Percentiles rank a stretch among this genome's conserved stretches.
Evolutionary conservation across 2,113 vertebrate genomes (phyloP).

Genomic region (Rafetus swinhoei): DNA sequence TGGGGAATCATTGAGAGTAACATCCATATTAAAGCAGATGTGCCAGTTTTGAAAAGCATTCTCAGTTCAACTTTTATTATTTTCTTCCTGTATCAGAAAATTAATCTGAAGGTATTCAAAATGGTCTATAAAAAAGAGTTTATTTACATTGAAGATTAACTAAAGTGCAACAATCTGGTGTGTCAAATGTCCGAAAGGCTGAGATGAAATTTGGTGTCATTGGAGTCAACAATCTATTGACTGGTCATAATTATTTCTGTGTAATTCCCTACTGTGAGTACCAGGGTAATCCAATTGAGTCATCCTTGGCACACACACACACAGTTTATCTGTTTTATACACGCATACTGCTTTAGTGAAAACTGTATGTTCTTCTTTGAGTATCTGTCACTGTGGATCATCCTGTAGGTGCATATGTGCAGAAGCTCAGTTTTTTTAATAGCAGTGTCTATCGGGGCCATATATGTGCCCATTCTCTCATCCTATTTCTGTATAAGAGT

Average conservation of each 20-base stretch:
- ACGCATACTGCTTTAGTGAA: neutral
- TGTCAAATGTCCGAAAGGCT: conserved; percentile 65
- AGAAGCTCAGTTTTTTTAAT: neutral
- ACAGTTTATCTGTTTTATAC: neutral
- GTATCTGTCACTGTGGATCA: neutral
- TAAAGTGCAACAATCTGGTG: conserved; percentile 48
- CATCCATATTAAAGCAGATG: conserved; percentile 26
- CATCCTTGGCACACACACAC: conserved; percentile 27
- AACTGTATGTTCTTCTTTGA: neutral
- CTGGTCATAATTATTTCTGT: conserved; percentile 57
- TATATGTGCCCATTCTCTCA: neutral
- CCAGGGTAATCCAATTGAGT: neutral
- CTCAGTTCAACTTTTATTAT: conserved; percentile 47
- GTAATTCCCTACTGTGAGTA: conserved; percentile 38
- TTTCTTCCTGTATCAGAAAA: conserved; percentile 42
- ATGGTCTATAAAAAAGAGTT: conserved; percentile 43
- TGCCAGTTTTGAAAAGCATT: conserved; percentile 35
- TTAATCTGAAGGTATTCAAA: conserved; percentile 49
- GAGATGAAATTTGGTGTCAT: conserved; percentile 54
- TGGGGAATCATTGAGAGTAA: neutral
- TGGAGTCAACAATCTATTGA: conserved; percentile 34
- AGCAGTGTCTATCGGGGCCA: neutral
- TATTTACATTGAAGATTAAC: conserved; percentile 25
- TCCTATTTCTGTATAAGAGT: neutral
- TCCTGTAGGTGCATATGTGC: neutral